Evolutionary conservation across 2,888 invertebrate genomes (phyloP).

Genomic region (Mythimna albipuncta): DNA sequence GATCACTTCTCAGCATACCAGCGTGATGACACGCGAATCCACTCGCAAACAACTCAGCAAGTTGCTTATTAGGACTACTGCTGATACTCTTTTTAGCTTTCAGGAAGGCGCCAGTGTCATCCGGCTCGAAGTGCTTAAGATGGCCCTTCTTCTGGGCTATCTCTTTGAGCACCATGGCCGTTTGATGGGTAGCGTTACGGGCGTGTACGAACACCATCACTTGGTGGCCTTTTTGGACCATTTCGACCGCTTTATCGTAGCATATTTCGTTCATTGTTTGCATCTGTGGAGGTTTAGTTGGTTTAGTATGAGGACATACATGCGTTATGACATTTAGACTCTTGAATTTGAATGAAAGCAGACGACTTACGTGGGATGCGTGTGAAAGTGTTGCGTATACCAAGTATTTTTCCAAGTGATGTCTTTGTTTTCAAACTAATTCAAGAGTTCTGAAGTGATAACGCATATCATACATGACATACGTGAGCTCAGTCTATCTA

Average conservation of each 20-base stretch:
- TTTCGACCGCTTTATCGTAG: slow-evolving; percentile 97
- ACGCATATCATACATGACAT: too few relatives aligned
- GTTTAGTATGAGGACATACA: background rate
- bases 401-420: too few relatives aligned
- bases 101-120: slow-evolving; percentile 91
- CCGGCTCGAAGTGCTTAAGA: slow-evolving; percentile 92
- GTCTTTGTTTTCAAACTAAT: too few relatives aligned
- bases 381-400: too few relatives aligned
- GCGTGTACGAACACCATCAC: slow-evolving; percentile 99
- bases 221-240: slow-evolving; percentile 97
- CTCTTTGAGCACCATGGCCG: slow-evolving; percentile 96
- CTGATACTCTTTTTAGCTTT: slow-evolving; percentile 93
- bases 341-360: too few relatives aligned
- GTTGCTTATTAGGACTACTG: slow-evolving; percentile 94
- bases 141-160: slow-evolving; percentile 94
- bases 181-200: slow-evolving; percentile 97
- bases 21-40: slow-evolving; percentile 99
- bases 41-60: slow-evolving; percentile 95
- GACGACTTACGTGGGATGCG: too few relatives aligned
- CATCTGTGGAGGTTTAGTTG: slow-evolving; percentile 80
- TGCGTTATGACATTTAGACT: too few relatives aligned
- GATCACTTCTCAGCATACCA: slow-evolving; percentile 97
- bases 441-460: too few relatives aligned
- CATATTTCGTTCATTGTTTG: slow-evolving; percentile 97
- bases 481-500: too few relatives aligned